These are phyloP conservation scores for Danio kyathit DNA, from an alignment of 2,797 vertebrate species.

Conservation along the genomic window DNA sequence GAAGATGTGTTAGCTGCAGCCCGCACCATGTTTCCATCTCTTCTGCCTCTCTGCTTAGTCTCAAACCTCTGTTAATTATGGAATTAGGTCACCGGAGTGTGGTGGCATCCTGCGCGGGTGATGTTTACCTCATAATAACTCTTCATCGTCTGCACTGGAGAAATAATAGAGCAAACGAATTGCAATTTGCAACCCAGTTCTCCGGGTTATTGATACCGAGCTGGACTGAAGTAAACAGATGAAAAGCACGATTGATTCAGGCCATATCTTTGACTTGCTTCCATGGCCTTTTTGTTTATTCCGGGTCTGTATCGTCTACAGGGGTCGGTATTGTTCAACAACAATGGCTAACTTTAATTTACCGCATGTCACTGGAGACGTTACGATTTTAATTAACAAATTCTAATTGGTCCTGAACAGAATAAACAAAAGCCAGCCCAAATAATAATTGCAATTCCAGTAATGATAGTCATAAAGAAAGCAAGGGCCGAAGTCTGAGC, in stretches of 20 bases:
- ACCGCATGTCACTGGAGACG: slow-evolving; percentile 57
- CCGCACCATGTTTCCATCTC: not conserved
- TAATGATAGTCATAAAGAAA: slow-evolving; percentile 60
- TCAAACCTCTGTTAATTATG: slow-evolving; percentile 53
- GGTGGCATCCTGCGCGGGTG: slow-evolving; percentile 61
- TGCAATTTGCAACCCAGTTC: slow-evolving; percentile 62
- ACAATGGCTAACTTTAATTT: slow-evolving; percentile 64
- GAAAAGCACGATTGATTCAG: slow-evolving; percentile 30
- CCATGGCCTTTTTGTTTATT: slow-evolving; percentile 29
- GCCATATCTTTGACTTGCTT: slow-evolving; percentile 16
- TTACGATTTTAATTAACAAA: slow-evolving; percentile 71
- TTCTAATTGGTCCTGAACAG: slow-evolving; percentile 60
- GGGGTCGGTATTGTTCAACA: slow-evolving; percentile 51
- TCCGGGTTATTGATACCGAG: slow-evolving; percentile 69
- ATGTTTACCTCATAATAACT: slow-evolving; percentile 60
- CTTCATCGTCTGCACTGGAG: slow-evolving; percentile 66
- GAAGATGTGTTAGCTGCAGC: slow-evolving; percentile 23
- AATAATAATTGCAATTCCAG: slow-evolving; percentile 62
- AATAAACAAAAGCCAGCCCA: slow-evolving; percentile 63
- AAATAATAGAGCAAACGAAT: slow-evolving; percentile 70
- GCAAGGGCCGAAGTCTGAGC: slow-evolving; percentile 38
- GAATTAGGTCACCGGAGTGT: slow-evolving; percentile 70
- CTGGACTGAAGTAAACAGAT: slow-evolving; percentile 63
- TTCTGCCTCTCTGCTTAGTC: slow-evolving; percentile 60
- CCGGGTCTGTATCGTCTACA: slow-evolving; percentile 45